Evolutionary conservation across 2,797 vertebrate genomes (phyloP).

Genomic region (Enteromius paludinosus): DNA sequence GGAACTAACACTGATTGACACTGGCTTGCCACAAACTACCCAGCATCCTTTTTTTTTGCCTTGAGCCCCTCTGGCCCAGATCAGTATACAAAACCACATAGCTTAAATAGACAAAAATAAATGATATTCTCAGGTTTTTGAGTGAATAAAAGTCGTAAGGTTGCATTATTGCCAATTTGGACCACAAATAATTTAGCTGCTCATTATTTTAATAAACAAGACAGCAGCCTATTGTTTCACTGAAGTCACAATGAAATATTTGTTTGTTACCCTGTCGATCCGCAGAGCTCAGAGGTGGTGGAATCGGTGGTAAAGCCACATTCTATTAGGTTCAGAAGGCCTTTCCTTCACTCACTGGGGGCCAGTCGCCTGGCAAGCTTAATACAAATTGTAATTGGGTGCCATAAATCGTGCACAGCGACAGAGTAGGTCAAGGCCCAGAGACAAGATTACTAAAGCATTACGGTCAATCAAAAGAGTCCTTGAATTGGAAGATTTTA

Average conservation of each 20-base stretch:
- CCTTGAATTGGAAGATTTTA: conserved; percentile 68
- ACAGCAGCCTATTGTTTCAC: neutral
- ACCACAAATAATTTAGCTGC: neutral
- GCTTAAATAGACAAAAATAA: conserved; percentile 5
- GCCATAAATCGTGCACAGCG: conserved; percentile 72
- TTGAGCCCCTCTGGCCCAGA: conserved; percentile 39
- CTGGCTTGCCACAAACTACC: conserved; percentile 56
- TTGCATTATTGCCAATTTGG: neutral
- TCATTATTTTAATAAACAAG: conserved; percentile 14
- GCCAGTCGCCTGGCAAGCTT: conserved; percentile 55
- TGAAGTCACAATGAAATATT: conserved; percentile 26
- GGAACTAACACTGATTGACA: conserved; percentile 60
- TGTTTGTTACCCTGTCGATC: conserved; percentile 26
- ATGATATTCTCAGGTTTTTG: neutral
- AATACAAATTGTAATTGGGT: conserved; percentile 68
- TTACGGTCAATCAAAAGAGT: conserved; percentile 69
- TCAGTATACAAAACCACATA: conserved; percentile 43
- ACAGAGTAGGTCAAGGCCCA: conserved; percentile 76
- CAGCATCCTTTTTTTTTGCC: conserved; percentile 49
- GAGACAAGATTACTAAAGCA: conserved; percentile 76
- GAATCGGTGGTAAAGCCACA: conserved; percentile 47
- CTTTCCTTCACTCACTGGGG: conserved; percentile 53
- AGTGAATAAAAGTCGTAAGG: neutral
- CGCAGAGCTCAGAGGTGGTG: conserved; percentile 26
- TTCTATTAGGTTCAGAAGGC: conserved; percentile 53